Evolutionary conservation across 2,113 vertebrate species (phyloP).

Genomic region (Leucoraja erinaceus): DNA sequence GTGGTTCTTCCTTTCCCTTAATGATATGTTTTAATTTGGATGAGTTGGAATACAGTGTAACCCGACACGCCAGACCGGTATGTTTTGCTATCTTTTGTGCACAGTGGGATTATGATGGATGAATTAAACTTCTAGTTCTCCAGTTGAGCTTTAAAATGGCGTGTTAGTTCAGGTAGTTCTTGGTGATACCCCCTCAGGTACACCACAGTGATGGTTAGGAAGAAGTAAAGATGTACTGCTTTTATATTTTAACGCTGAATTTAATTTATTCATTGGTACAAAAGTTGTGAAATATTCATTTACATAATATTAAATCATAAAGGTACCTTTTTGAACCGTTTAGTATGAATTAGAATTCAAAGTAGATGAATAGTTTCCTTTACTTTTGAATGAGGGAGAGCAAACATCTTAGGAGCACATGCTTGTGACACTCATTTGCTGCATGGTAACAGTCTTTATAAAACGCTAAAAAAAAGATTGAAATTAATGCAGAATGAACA

Average conservation of each 20-base stretch:
- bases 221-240: not conserved
- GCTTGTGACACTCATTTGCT: not conserved
- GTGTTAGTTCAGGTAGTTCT: not conserved
- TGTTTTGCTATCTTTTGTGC: not conserved
- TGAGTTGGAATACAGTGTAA: not conserved
- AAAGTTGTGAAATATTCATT: not conserved
- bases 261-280: not conserved
- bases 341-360: not conserved
- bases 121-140: not conserved
- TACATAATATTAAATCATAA: not conserved
- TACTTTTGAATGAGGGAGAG: not conserved
- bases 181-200: not conserved
- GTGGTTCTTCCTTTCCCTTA: not conserved
- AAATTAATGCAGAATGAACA: not conserved
- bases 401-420: not conserved
- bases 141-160: conserved; percentile 15
- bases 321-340: not conserved
- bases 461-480: not conserved
- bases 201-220: not conserved
- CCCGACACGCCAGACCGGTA: not conserved
- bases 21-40: not conserved
- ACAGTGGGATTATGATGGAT: not conserved
- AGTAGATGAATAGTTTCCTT: not conserved
- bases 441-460: not conserved
- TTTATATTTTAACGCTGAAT: not conserved